These are phyloP conservation scores for Ochlodes sylvanus DNA, from an alignment of 2,888 invertebrate genomes.

Conservation along the genomic window DNA sequence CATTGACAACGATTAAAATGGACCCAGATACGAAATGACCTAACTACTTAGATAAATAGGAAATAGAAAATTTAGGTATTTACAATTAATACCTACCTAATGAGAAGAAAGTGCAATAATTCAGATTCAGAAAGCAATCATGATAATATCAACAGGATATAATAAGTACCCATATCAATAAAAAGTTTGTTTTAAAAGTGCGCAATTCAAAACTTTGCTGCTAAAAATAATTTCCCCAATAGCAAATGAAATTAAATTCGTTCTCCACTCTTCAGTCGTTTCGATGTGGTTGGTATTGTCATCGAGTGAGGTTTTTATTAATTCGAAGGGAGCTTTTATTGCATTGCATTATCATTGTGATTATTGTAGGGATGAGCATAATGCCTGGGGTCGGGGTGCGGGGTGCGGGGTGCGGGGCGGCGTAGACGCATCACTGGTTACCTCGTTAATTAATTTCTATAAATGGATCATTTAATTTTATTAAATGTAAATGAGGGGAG, in stretches of 20 bases:
- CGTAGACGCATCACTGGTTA: constrained; percentile 78
- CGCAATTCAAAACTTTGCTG: constrained; percentile 19
- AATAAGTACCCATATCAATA: neutral
- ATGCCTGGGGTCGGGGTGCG: constrained; percentile 51
- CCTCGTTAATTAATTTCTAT: constrained; percentile 83
- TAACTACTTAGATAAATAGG: too few relatives aligned
- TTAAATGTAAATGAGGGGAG: constrained; percentile 83
- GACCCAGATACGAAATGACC: too few relatives aligned
- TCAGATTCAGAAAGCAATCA: too few relatives aligned
- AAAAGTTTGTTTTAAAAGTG: constrained; percentile 22
- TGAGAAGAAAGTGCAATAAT: too few relatives aligned
- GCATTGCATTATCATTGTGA: constrained; percentile 71
- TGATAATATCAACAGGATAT: too few relatives aligned
- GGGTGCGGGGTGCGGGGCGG: constrained; percentile 44
- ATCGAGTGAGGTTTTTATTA: constrained; percentile 81
- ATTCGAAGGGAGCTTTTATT: constrained; percentile 76
- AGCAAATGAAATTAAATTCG: constrained; percentile 72
- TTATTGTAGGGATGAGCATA: constrained; percentile 66
- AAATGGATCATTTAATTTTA: constrained; percentile 85
- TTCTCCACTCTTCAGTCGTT: constrained; percentile 65
- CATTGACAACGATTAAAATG: too few relatives aligned
- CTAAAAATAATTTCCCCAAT: constrained; percentile 53
- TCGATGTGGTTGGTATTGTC: constrained; percentile 77
- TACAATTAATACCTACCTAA: too few relatives aligned
- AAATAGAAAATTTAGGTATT: too few relatives aligned